A percentile compares a stretch with the other conserved stretches of the same genome.
Evolutionary conservation across 2,888 invertebrate species (phyloP).

Genomic region (Carabus problematicus): DNA sequence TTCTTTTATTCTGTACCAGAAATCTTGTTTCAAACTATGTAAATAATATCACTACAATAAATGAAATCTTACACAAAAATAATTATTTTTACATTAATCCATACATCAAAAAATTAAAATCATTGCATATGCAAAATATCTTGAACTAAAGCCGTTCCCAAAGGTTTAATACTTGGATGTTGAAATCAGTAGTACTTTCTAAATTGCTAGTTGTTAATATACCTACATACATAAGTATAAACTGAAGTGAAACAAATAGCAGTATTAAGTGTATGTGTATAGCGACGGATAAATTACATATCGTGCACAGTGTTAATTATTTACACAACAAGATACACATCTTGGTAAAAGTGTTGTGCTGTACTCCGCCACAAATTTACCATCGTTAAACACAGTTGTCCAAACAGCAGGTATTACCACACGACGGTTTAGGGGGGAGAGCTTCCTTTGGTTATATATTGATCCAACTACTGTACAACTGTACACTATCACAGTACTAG

Average conservation of each 20-base stretch:
- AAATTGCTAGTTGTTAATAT: not conserved
- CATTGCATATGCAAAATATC: no score
- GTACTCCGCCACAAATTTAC: conserved; percentile 26
- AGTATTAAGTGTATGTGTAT: not conserved
- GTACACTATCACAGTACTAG: no score
- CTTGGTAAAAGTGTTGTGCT: conserved; percentile 39
- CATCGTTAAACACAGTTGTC: conserved; percentile 38
- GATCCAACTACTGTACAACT: not conserved
- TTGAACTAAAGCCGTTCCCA: no score
- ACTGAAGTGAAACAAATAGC: not conserved
- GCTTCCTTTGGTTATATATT: not conserved
- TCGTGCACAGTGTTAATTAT: conserved; percentile 28
- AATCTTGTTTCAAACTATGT: no score
- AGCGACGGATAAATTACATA: conserved; percentile 23
- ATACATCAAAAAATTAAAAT: no score
- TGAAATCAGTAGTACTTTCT: no score
- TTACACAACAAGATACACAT: conserved; percentile 38
- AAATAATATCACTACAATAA: no score
- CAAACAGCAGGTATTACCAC: conserved; percentile 14
- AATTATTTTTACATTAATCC: no score
- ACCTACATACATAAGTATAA: not conserved
- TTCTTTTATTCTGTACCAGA: no score
- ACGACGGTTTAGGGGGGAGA: no score
- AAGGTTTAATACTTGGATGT: no score
- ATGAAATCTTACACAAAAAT: no score